Conservation (phyloP, 2,113 vertebrate genomes). For the Trachemys scripta region DNA sequence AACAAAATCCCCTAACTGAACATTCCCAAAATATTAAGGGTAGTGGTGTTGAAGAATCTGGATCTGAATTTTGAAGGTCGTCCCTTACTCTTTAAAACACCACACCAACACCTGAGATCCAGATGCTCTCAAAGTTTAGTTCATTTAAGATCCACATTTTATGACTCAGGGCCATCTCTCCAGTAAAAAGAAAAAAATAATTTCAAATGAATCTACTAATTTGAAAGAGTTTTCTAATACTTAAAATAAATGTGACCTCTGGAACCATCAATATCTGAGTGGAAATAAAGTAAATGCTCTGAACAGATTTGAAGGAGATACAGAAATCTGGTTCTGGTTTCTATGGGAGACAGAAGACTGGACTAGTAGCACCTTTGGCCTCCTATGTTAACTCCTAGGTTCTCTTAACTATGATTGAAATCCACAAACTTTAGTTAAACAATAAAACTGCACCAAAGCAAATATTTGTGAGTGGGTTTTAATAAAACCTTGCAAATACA, state of each 20-base stretch:
- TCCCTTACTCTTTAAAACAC: not conserved
- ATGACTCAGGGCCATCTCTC: not conserved
- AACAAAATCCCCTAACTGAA: not conserved
- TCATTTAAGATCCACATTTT: not conserved
- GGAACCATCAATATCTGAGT: not conserved
- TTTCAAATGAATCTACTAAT: not conserved
- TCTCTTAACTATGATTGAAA: not conserved
- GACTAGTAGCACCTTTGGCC: not conserved
- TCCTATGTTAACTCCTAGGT: not conserved
- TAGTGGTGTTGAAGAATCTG: not conserved
- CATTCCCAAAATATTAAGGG: not conserved
- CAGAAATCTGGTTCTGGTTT: not conserved
- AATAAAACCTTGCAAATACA: not conserved
- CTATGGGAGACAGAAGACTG: not conserved
- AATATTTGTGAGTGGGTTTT: not conserved
- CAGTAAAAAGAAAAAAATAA: not conserved
- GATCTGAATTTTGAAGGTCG: not conserved
- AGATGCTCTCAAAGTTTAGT: not conserved
- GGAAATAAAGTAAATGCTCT: not conserved
- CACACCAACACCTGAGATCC: not conserved
- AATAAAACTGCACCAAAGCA: conserved; percentile 9
- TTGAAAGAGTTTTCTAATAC: not conserved
- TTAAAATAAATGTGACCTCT: not conserved
- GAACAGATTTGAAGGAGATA: not conserved
- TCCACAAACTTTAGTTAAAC: not conserved